Evolutionary conservation across 2,797 vertebrate genomes (phyloP).

Genomic region (Heterohyrax brucei): DNA sequence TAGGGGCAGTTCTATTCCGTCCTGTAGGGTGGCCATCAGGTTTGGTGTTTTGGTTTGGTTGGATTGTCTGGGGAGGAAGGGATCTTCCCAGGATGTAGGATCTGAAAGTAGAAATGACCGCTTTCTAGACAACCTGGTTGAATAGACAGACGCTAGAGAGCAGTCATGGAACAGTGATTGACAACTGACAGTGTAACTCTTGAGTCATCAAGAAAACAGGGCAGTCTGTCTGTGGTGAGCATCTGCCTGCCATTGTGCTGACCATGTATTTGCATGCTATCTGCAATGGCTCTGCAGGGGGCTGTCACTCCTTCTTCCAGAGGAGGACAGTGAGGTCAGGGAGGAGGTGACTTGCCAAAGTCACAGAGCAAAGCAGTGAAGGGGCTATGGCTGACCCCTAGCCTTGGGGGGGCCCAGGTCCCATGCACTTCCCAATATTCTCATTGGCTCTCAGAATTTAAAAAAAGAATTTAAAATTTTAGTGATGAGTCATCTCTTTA

Average conservation of each 20-base stretch:
- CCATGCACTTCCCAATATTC: neutral
- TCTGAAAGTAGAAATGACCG: conserved; percentile 39
- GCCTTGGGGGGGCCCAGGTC: neutral
- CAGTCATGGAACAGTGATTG: neutral
- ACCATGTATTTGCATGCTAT: rapidly evolving
- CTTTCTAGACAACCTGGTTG: neutral
- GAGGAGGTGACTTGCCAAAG: neutral
- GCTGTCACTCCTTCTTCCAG: neutral
- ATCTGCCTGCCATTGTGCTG: neutral
- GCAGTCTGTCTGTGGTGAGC: neutral
- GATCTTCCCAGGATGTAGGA: neutral
- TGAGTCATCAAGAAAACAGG: conserved; percentile 45
- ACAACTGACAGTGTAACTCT: neutral
- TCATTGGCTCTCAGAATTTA: neutral
- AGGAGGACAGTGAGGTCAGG: neutral
- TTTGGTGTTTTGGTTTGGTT: too few relatives aligned
- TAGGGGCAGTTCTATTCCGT: too few relatives aligned
- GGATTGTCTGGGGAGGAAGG: neutral
- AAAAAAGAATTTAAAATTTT: neutral
- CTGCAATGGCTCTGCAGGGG: neutral
- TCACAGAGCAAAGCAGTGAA: neutral
- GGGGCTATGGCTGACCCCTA: neutral
- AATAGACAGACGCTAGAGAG: neutral
- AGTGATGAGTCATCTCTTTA: neutral
- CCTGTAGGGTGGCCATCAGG: too few relatives aligned